phyloP scores from a whole-genome alignment of 2,113 vertebrate species.

The Seriola dumerili region DNA sequence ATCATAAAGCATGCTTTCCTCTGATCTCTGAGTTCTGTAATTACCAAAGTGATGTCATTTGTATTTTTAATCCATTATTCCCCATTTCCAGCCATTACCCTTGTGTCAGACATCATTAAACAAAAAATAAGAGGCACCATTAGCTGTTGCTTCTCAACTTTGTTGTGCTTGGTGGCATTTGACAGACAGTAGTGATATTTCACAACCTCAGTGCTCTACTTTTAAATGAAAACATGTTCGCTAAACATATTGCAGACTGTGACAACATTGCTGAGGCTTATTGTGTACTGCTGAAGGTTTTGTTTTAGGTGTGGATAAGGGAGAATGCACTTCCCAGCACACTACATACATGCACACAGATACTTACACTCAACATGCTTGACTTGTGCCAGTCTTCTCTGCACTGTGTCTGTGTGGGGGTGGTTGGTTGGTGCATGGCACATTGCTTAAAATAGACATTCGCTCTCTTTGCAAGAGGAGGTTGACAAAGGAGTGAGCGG shows the following conservation, averaged over 20 bases:
- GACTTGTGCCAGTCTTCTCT: conserved; percentile 76
- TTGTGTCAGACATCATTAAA: conserved; percentile 30
- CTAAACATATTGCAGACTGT: conserved; percentile 54
- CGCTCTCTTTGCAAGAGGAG: conserved; percentile 75
- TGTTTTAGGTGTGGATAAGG: conserved; percentile 25
- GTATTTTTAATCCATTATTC: conserved; percentile 5
- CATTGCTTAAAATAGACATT: conserved; percentile 85
- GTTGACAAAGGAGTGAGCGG: conserved; percentile 76
- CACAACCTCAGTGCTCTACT: neutral
- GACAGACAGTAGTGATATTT: conserved; percentile 14
- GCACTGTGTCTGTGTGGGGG: conserved; percentile 76
- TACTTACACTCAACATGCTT: conserved; percentile 57
- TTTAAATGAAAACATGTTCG: conserved; percentile 41
- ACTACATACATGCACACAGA: conserved; percentile 28
- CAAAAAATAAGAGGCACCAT: conserved; percentile 19
- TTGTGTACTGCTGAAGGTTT: conserved; percentile 49
- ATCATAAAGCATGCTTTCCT: neutral
- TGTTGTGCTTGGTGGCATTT: conserved; percentile 18
- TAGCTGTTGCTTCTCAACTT: conserved; percentile 11
- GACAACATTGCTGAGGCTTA: conserved; percentile 50
- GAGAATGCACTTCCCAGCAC: conserved; percentile 28
- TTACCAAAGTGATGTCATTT: conserved; percentile 3
- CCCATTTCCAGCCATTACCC: conserved; percentile 26
- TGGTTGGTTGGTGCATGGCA: conserved; percentile 80
- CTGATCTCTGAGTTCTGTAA: neutral